phyloP scores from a whole-genome alignment of 2,888 invertebrate genomes.

The Eubasilissa splendida region DNA sequence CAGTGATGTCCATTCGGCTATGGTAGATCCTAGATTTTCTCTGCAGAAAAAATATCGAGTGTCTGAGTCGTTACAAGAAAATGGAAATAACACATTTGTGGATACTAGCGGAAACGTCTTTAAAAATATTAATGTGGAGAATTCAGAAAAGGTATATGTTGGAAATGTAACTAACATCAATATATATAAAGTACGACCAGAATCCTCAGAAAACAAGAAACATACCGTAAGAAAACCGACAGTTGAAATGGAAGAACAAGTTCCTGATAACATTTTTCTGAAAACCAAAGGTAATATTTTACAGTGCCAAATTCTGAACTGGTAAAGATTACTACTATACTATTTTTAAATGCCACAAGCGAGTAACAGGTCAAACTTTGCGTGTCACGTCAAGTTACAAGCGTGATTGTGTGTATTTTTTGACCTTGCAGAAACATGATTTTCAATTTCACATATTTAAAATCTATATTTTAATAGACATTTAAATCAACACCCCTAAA shows the following conservation, averaged over 20 bases:
- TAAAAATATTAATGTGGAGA: constrained; percentile 61
- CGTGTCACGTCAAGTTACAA: too few relatives aligned
- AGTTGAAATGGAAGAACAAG: constrained; percentile 52
- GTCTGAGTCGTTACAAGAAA: background rate
- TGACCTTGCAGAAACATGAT: too few relatives aligned
- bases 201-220: background rate
- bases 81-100: constrained; percentile 29
- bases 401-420: too few relatives aligned
- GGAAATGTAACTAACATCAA: constrained; percentile 70
- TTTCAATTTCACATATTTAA: too few relatives aligned
- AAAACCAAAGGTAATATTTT: constrained; percentile 58
- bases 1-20: constrained; percentile 21
- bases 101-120: constrained; percentile 42
- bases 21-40: background rate
- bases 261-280: constrained; percentile 54
- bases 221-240: constrained; percentile 58
- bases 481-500: too few relatives aligned
- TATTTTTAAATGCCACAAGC: too few relatives aligned
- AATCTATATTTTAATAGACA: too few relatives aligned
- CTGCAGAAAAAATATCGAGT: constrained; percentile 10
- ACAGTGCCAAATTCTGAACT: too few relatives aligned
- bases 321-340: too few relatives aligned
- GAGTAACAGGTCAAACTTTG: too few relatives aligned
- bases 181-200: constrained; percentile 60
- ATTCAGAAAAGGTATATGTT: constrained; percentile 67